Conservation (phyloP, 2,113 vertebrate genomes). For the Indri indri region DNA sequence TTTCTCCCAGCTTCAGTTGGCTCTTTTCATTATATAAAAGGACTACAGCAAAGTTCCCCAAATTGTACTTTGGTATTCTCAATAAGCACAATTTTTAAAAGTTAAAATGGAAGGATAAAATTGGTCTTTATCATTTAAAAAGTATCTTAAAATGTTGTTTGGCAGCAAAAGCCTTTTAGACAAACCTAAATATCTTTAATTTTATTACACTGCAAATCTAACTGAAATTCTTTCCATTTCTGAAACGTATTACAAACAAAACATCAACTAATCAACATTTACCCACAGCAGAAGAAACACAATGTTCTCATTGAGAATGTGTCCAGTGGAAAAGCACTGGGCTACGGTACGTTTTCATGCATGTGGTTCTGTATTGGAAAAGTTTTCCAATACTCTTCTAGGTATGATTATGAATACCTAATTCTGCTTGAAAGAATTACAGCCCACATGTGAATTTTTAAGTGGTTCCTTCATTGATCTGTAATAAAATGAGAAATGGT, state of each 20-base stretch:
- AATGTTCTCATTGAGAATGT: slow-evolving; percentile 49
- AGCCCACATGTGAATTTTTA: slow-evolving; percentile 61
- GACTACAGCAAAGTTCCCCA: not conserved
- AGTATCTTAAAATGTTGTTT: slow-evolving; percentile 62
- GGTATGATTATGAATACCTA: slow-evolving; percentile 69
- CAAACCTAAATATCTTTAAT: slow-evolving; percentile 63
- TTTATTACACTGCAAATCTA: slow-evolving; percentile 59
- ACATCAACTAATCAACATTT: slow-evolving; percentile 63
- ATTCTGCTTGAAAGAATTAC: slow-evolving; percentile 76
- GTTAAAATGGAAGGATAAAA: slow-evolving; percentile 51
- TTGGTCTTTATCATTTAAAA: slow-evolving; percentile 31
- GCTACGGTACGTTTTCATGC: slow-evolving; percentile 65
- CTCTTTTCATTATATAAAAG: not conserved
- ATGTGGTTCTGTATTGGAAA: slow-evolving; percentile 56
- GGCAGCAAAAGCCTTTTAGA: slow-evolving; percentile 49
- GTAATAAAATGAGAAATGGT: slow-evolving; percentile 56
- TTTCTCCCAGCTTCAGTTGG: not conserved
- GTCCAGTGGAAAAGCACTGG: slow-evolving; percentile 31
- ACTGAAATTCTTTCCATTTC: slow-evolving; percentile 65
- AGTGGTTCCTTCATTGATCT: slow-evolving; percentile 68
- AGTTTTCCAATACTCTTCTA: slow-evolving; percentile 50
- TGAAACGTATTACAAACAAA: slow-evolving; percentile 60
- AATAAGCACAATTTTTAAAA: slow-evolving; percentile 26
- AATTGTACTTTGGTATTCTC: slow-evolving; percentile 1
- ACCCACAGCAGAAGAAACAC: slow-evolving; percentile 34